A percentile compares a stretch with the other conserved stretches of the same genome.
Evolutionary conservation across 2,888 invertebrate genomes (phyloP).

Genomic region (Autographa gamma): DNA sequence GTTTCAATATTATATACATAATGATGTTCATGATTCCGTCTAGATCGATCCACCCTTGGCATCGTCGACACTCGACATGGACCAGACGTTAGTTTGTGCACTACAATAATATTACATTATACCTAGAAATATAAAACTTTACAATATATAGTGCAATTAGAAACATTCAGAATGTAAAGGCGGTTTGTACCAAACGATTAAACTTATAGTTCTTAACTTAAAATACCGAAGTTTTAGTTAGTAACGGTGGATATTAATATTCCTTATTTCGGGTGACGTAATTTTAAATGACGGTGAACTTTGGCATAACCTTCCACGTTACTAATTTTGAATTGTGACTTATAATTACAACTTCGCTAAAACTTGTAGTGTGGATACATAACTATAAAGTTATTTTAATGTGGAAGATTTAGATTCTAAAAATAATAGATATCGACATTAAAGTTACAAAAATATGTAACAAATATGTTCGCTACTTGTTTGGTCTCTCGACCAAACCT

Average conservation of each 20-base stretch:
- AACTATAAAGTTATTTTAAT: constrained; percentile 41
- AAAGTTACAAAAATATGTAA: constrained; percentile 46
- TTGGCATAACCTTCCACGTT: constrained; percentile 60
- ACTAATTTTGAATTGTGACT: constrained; percentile 54
- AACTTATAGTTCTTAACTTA: constrained; percentile 58
- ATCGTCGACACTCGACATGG: constrained; percentile 42
- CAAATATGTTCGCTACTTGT: constrained; percentile 42
- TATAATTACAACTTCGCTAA: constrained; percentile 53
- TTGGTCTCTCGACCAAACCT: constrained; percentile 49
- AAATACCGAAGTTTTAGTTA: constrained; percentile 47
- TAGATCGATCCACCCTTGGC: constrained; percentile 35
- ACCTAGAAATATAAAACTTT: constrained; percentile 77
- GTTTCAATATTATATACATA: constrained; percentile 73
- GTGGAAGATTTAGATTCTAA: constrained; percentile 55
- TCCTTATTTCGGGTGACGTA: constrained; percentile 39
- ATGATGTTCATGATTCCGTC: constrained; percentile 63
- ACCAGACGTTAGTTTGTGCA: constrained; percentile 78
- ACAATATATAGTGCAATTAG: constrained; percentile 71
- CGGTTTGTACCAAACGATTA: constrained; percentile 67
- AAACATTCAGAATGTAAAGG: constrained; percentile 66
- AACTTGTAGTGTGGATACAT: constrained; percentile 36
- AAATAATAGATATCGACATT: constrained; percentile 49
- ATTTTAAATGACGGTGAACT: constrained; percentile 56
- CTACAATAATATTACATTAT: constrained; percentile 77
- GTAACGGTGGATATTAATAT: constrained; percentile 55